Conservation (phyloP, 2,888 invertebrate species). For the Scelioninae gen. 1 region DNA sequence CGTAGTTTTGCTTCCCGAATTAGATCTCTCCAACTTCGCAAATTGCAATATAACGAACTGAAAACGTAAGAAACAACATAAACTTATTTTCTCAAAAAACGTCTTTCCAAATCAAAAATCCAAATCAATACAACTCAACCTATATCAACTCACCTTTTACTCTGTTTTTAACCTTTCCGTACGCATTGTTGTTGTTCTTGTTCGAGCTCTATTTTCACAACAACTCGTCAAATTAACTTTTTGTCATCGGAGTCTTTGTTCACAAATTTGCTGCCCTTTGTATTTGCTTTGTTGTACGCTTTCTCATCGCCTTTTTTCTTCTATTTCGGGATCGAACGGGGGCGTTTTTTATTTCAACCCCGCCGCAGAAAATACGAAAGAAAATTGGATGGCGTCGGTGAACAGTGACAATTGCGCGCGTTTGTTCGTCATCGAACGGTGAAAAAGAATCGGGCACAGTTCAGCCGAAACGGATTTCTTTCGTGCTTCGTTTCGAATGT, state of each 20-base stretch:
- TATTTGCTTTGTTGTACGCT: constrained; percentile 33
- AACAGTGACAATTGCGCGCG: constrained; percentile 20
- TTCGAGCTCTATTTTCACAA: constrained; percentile 36
- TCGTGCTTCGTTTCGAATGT: constrained; percentile 34
- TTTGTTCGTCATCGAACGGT: constrained; percentile 15
- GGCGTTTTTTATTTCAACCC: constrained; percentile 6
- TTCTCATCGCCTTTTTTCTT: constrained; percentile 25
- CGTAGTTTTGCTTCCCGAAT: no score
- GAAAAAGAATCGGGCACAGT: constrained; percentile 17
- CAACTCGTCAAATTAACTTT: constrained; percentile 54
- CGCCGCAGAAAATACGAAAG: constrained; percentile 49
- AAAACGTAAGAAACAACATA: no score
- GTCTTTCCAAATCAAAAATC: no score
- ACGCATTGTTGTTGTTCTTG: constrained; percentile 16
- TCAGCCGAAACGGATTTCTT: constrained; percentile 34
- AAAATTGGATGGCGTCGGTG: constrained; percentile 48
- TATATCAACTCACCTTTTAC: no score
- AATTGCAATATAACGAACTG: no score
- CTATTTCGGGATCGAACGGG: constrained; percentile 14
- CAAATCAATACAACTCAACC: no score
- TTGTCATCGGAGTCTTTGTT: constrained; percentile 52
- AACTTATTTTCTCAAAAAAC: no score
- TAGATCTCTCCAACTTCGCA: no score
- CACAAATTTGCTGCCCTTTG: constrained; percentile 45
- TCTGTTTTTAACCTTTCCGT: no score